phyloP scores from a whole-genome alignment of 2,888 invertebrate species.

The Julus scanicus region DNA sequence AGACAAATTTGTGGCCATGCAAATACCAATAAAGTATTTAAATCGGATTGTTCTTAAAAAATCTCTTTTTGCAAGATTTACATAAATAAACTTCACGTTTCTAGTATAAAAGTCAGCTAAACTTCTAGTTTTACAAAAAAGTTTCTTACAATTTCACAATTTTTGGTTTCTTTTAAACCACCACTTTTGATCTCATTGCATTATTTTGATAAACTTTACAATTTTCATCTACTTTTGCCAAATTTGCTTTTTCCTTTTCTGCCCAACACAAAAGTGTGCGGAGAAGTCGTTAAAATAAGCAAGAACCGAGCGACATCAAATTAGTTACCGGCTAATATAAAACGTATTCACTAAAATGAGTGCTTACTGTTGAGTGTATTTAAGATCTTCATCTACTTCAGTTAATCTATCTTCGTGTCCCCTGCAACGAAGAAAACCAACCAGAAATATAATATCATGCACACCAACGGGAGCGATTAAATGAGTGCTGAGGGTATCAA shows the following conservation, averaged over 20 bases:
- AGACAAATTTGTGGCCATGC: neutral
- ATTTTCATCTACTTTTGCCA: neutral
- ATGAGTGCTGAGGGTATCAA: conserved; percentile 25
- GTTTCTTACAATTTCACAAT: no score
- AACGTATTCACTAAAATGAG: neutral
- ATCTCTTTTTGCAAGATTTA: no score
- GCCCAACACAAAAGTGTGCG: neutral
- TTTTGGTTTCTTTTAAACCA: no score
- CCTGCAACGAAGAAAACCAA: conserved; percentile 62
- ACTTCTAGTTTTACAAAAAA: no score
- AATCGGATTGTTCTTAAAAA: no score
- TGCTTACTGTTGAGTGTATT: conserved; percentile 60
- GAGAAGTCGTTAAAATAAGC: neutral
- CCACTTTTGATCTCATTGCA: no score
- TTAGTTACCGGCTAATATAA: neutral
- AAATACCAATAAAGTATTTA: neutral
- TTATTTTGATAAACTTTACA: neutral
- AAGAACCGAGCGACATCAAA: neutral
- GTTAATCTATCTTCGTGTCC: conserved; percentile 65
- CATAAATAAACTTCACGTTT: no score
- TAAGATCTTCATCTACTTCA: conserved; percentile 61
- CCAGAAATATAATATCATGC: conserved; percentile 37
- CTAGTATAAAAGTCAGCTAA: no score
- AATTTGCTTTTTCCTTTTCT: neutral
- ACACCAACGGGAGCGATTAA: neutral